Evolutionary conservation across 2,797 vertebrate species (phyloP).

Genomic region (Pyrocephalus nanus): DNA sequence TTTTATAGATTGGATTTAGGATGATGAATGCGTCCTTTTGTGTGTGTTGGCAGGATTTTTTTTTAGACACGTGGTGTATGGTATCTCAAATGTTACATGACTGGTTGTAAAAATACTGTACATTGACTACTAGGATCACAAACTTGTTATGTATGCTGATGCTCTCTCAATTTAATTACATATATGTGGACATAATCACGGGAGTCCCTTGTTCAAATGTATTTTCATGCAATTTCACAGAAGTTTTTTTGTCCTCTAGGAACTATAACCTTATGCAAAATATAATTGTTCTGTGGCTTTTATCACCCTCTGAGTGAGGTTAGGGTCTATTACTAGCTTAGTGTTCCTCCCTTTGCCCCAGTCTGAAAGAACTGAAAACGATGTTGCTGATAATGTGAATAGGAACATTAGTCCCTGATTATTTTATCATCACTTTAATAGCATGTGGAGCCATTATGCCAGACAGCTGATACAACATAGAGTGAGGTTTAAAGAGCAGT

Average conservation of each 20-base stretch:
- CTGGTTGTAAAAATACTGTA: neutral
- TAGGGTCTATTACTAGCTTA: neutral
- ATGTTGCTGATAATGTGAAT: neutral
- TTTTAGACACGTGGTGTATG: neutral
- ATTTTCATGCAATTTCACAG: neutral
- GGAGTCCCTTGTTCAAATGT: neutral
- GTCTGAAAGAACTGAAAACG: neutral
- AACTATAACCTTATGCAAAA: neutral
- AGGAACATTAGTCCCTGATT: neutral
- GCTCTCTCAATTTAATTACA: neutral
- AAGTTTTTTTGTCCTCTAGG: neutral
- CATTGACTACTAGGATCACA: neutral
- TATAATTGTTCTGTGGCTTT: neutral
- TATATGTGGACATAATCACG: neutral
- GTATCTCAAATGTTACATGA: neutral
- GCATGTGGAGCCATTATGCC: neutral
- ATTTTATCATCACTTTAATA: neutral
- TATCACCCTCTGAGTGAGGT: neutral
- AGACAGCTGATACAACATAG: neutral
- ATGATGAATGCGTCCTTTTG: neutral
- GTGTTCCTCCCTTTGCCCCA: neutral
- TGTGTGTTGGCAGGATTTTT: neutral
- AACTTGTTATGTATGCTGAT: neutral
- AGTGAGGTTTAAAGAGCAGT: neutral
- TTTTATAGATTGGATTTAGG: constrained; percentile 8